A percentile compares a stretch with the other conserved stretches of the same genome.
Conservation (phyloP, 2,888 invertebrate species). For the Tipula helvola region DNA sequence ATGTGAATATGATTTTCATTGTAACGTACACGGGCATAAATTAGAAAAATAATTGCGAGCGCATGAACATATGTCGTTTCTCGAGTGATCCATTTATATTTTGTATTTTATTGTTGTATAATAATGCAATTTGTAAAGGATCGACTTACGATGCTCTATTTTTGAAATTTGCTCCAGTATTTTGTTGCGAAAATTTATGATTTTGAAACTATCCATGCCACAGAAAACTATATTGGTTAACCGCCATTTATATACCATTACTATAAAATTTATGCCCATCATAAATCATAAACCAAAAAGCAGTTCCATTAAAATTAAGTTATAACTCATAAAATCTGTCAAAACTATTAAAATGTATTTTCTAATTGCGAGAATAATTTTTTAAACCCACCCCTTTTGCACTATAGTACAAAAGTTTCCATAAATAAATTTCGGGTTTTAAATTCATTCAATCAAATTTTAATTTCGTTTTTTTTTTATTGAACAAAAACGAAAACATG, state of each 20-base stretch:
- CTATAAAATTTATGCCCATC: background rate
- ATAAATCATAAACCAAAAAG: background rate
- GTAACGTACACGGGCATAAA: background rate
- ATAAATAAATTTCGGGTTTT: background rate
- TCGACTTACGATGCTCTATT: too few species aligned
- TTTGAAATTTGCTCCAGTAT: too few species aligned
- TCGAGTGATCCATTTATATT: background rate
- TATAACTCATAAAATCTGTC: background rate
- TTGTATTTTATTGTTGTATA: background rate
- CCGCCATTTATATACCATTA: background rate
- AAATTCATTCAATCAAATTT: constrained; percentile 4
- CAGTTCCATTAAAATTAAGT: background rate
- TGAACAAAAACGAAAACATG: background rate
- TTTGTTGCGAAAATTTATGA: too few species aligned
- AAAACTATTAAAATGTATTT: background rate
- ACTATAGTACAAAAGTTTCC: background rate
- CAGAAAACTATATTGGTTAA: too few species aligned
- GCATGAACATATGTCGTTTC: background rate
- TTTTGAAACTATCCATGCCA: too few species aligned
- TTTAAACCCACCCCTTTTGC: background rate
- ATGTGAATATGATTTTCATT: background rate
- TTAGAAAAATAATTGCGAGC: background rate
- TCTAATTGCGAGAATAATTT: background rate
- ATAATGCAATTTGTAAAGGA: background rate
- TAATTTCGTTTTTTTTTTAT: background rate